Evolutionary conservation across 2,888 invertebrate species (phyloP).

Genomic region (Lasioglossum malachurum): DNA sequence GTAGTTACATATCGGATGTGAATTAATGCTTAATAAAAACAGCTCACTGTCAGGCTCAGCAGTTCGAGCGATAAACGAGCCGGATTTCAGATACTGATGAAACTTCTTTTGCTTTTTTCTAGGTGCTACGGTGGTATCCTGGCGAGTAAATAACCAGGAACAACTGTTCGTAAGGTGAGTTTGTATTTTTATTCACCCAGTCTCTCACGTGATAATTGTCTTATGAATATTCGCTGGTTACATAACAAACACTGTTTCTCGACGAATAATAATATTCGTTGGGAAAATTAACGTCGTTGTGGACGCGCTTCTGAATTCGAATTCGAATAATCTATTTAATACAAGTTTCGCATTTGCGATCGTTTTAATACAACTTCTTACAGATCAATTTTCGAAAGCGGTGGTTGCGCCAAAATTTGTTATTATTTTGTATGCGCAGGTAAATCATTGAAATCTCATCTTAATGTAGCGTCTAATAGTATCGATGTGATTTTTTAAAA

Average conservation of each 20-base stretch:
- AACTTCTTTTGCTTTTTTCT: constrained; percentile 82
- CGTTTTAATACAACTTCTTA: too few relatives aligned
- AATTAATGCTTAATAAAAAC: not conserved
- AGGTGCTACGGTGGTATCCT: constrained; percentile 98
- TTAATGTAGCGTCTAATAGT: not conserved
- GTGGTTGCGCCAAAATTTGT: not conserved
- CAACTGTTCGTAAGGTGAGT: constrained; percentile 97
- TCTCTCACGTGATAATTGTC: too few relatives aligned
- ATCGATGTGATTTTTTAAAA: not conserved
- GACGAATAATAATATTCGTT: not conserved
- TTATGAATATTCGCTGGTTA: not conserved
- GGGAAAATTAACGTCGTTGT: not conserved
- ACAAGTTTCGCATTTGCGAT: too few relatives aligned
- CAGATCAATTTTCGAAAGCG: too few relatives aligned
- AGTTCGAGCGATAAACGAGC: not conserved
- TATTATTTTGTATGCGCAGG: not conserved
- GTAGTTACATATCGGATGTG: constrained; percentile 2
- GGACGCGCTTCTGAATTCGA: not conserved
- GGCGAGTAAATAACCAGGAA: constrained; percentile 98
- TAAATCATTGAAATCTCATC: not conserved
- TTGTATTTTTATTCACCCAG: not conserved
- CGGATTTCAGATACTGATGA: constrained; percentile 55
- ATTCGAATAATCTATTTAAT: not conserved
- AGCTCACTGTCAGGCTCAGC: not conserved
- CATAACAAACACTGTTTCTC: not conserved